Evolutionary conservation across 2,888 invertebrate genomes (phyloP), one percentile per base, ranked within the genome.

Genomic region (Polyommatus icarus): DNA sequence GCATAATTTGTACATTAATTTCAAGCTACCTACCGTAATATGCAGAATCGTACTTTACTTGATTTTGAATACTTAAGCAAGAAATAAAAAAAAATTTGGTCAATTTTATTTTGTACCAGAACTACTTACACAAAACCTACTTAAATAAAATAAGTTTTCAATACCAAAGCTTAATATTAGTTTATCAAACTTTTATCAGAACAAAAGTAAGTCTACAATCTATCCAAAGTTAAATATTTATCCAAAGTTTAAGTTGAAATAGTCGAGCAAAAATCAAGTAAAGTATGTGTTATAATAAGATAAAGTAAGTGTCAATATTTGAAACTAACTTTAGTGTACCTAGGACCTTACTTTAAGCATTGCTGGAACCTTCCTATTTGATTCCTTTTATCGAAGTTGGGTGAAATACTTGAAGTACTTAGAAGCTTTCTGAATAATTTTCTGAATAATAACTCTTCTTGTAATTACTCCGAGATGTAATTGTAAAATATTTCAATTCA

Each of bases 321-420:
- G 73, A 32, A 67, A 32, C 29, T 67, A 67, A 67, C 67, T 67
- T 67, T 32, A 75, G 75, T 29, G 79, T 79, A 80, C 77, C 79
- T 78, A 76, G 57, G 29, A 67, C 4, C 59, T 79, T 79, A 79
- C 18, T 18, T 40, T 78, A 77, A 76, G 72, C 77, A 72, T 79
- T 76, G 72, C 29, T 78, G 79, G 80, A 32, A 32, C 67, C 67
- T 61, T 24, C 82, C 80, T 83, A 81, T 79, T 46, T 54, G 24
- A 8, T 18, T 29, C 50, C 18, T 18, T 50, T 29, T 54, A 24
- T 75, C 75, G 75, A 75, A 75, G 75, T 24, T 75, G 75, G 54
- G 4, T 73, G n/a, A 24, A 54, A 54, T 54, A 54, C 54, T 54
- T 54, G 1, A 54, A 18, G 18, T 54, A 54, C 54, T 54, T 54